Percentiles rank a stretch among this genome's conserved stretches.
Evolutionary conservation across 64 coral and sea anemone genomes (phyloP).

Genomic region (Actinia equina): DNA sequence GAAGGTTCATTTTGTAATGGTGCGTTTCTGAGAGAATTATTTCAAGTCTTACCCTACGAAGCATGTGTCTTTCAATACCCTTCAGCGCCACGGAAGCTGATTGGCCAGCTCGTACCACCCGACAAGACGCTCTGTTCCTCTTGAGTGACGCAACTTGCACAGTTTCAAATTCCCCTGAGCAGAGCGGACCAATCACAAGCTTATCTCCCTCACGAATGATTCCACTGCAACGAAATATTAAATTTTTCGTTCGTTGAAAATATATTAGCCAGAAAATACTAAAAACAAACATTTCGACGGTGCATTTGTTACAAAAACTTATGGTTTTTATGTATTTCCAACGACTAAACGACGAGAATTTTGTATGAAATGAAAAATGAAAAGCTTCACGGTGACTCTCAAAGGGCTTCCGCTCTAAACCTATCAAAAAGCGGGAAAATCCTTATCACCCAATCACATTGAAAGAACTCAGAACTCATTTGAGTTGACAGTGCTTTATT

Average conservation of each 20-base stretch:
- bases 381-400: not conserved
- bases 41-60: conserved; percentile 61
- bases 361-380: not conserved
- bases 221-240: conserved; percentile 46
- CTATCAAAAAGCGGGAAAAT: too few species aligned
- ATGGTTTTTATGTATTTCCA: too few species aligned
- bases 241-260: not conserved
- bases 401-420: too few species aligned
- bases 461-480: too few species aligned
- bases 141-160: conserved; percentile 78
- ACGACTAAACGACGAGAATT: too few species aligned
- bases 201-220: conserved; percentile 85
- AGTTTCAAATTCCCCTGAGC: conserved; percentile 62
- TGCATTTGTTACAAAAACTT: too few species aligned
- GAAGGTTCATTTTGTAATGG: too few species aligned
- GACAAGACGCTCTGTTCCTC: conserved; percentile 86
- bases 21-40: too few species aligned
- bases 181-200: conserved; percentile 73
- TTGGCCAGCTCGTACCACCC: conserved; percentile 78
- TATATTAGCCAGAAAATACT: too few species aligned
- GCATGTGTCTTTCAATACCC: conserved; percentile 65
- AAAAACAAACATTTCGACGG: too few species aligned
- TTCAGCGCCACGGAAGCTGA: conserved; percentile 81
- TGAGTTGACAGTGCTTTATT: too few species aligned
- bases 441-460: too few species aligned